Conservation (phyloP, 2,888 invertebrate species). For the Acanthoscelides obtectus region DNA sequence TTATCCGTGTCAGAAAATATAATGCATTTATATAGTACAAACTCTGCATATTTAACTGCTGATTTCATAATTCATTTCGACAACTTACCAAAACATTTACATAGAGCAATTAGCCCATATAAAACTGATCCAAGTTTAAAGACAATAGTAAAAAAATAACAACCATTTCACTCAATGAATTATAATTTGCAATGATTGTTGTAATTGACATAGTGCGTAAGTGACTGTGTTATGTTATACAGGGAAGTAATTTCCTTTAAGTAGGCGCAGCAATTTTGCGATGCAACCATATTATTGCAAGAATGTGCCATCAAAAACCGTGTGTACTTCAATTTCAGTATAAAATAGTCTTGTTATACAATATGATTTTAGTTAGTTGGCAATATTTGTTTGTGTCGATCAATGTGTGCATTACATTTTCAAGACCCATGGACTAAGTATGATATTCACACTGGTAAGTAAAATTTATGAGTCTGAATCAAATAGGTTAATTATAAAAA, state of each 20-base stretch:
- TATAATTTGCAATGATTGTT: background rate
- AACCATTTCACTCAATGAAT: background rate
- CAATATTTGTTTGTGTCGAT: constrained; percentile 1
- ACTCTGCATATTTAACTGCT: too few relatives aligned
- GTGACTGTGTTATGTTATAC: background rate
- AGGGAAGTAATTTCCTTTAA: background rate
- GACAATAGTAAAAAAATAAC: background rate
- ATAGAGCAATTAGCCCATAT: background rate
- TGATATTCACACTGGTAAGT: constrained; percentile 15
- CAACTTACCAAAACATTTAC: too few relatives aligned
- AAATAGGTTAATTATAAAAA: too few relatives aligned
- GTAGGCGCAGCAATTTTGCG: background rate
- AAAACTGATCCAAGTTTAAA: background rate
- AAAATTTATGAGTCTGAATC: background rate
- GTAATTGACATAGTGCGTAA: background rate
- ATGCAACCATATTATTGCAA: background rate
- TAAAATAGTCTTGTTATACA: constrained; percentile 3
- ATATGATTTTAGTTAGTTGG: background rate
- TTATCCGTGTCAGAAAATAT: too few relatives aligned
- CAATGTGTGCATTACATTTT: constrained; percentile 1
- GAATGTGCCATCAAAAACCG: constrained; percentile 11
- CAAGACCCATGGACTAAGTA: background rate
- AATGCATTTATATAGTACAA: too few relatives aligned
- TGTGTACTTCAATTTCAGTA: constrained; percentile 6
- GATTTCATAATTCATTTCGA: too few relatives aligned